Base-by-base conservation (phyloP, 2,888 invertebrate species). In the Endomychus coccineus region DNA sequence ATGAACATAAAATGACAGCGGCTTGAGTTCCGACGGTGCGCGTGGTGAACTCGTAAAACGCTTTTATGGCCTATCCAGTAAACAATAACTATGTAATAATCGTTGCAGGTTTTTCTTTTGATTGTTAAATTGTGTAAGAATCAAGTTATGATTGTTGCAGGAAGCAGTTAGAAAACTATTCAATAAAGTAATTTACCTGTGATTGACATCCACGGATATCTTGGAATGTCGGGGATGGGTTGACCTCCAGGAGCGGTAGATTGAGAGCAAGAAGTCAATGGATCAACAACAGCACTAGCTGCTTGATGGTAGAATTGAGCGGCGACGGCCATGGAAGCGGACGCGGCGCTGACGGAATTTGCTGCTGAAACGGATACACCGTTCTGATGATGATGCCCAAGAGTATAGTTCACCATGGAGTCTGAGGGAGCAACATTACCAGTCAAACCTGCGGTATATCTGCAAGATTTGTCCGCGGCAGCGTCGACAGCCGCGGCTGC, bases 151-250 rank as follows among this genome's bases (percentile, higher is more conserved):
- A n/a, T n/a, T n/a, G n/a, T n/a, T n/a, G n/a, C n/a, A n/a, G n/a
- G n/a, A n/a, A n/a, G n/a, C n/a, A n/a, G n/a, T n/a, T n/a, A n/a
- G n/a, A n/a, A n/a, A n/a, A n/a, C n/a, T n/a, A n/a, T n/a, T n/a
- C n/a, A n/a, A n/a, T n/a, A n/a, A n/a, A n/a, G n/a, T n/a, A 30
- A 73, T 77, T 82, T 76, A 90, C 91, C 91, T 75, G 91, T 90
- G 69, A 91, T 88, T 61, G 90, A 87, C 90, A 92, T 91, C 91
- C 91, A 92, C 30, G 91, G 91, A 68, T 92, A 91, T 62, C 91
- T 79, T 37, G 91, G 90, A 64, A 91, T 84, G 70, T 91, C 91
- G 31, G 88, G 87, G 62, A 91, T 81, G 39, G 88, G 86, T 67
- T 88, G 88, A 44, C 86, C 86, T 42, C 85, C 80, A 39, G 78